A percentile compares a stretch with the other conserved stretches of the same genome.
These are phyloP conservation scores for Mechanitis mazaeus DNA, from an alignment of 2,888 invertebrate species.

Conservation along the genomic window DNA sequence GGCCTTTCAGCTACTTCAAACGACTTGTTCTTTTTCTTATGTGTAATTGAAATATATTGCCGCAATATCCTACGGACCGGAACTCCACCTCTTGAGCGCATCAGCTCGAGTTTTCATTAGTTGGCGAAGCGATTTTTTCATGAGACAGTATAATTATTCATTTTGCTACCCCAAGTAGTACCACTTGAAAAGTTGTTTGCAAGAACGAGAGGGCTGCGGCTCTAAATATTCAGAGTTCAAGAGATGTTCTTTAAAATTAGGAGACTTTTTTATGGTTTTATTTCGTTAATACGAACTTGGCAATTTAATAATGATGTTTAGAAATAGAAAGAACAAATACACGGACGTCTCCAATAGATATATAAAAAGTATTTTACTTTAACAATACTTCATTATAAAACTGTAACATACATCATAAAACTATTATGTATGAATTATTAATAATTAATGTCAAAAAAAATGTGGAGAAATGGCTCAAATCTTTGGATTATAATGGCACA, in stretches of 20 bases:
- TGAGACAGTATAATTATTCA: constrained; percentile 72
- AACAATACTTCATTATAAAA: no score
- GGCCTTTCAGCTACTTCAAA: constrained; percentile 74
- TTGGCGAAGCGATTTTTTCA: constrained; percentile 69
- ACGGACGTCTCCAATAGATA: no score
- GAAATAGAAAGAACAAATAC: not conserved
- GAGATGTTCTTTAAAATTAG: constrained; percentile 31
- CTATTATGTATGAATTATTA: no score
- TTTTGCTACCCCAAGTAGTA: constrained; percentile 56
- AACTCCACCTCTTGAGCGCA: constrained; percentile 68
- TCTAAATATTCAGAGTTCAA: constrained; percentile 37
- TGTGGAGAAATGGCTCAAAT: no score
- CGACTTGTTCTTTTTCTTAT: constrained; percentile 76
- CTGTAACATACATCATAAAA: no score
- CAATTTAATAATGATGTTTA: not conserved
- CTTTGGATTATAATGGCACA: no score
- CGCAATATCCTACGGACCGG: constrained; percentile 73
- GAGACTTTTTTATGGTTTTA: constrained; percentile 11
- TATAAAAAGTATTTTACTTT: no score
- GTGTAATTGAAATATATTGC: constrained; percentile 77
- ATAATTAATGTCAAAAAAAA: no score
- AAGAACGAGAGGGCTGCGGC: constrained; percentile 25
- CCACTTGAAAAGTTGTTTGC: constrained; percentile 54
- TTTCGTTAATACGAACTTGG: constrained; percentile 1
- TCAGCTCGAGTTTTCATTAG: constrained; percentile 74